A percentile compares a stretch with the other conserved stretches of the same genome.
These are phyloP conservation scores for Cephus cinctus DNA, from an alignment of 1,140 invertebrate genomes.

Conservation along the genomic window DNA sequence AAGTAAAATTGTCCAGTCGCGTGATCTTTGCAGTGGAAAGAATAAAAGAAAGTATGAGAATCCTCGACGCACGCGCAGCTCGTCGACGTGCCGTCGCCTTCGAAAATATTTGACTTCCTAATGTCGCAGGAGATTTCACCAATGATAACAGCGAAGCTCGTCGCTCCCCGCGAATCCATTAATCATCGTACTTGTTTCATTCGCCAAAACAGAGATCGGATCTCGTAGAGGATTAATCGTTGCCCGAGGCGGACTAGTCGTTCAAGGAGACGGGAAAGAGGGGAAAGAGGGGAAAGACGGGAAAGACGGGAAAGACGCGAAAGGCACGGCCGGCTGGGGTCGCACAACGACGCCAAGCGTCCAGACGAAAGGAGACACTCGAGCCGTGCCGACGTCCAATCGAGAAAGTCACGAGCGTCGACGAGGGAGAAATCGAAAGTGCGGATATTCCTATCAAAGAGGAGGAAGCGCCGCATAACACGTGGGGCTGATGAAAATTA, in stretches of 20 bases:
- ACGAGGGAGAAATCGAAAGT: too few species aligned
- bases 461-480: too few species aligned
- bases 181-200: constrained; percentile 20
- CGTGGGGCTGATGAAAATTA: too few species aligned
- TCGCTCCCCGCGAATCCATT: constrained; percentile 13
- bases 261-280: background rate
- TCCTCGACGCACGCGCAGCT: constrained; percentile 2
- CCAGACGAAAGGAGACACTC: background rate
- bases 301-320: background rate
- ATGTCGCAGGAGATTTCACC: constrained; percentile 16
- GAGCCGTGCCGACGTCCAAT: too few species aligned
- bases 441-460: too few species aligned
- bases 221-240: background rate
- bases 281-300: background rate
- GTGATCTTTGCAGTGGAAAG: too few species aligned
- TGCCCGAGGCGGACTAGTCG: background rate
- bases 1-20: too few species aligned
- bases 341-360: background rate
- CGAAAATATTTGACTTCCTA: constrained; percentile 25
- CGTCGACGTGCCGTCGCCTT: constrained; percentile 13
- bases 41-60: too few species aligned
- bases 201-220: too few species aligned
- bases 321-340: background rate
- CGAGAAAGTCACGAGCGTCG: too few species aligned
- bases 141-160: constrained; percentile 4